Percentiles rank a stretch among this genome's conserved stretches.
phyloP scores from a whole-genome alignment of 1,140 invertebrate genomes.

The Luehdorfia chinensis region DNA sequence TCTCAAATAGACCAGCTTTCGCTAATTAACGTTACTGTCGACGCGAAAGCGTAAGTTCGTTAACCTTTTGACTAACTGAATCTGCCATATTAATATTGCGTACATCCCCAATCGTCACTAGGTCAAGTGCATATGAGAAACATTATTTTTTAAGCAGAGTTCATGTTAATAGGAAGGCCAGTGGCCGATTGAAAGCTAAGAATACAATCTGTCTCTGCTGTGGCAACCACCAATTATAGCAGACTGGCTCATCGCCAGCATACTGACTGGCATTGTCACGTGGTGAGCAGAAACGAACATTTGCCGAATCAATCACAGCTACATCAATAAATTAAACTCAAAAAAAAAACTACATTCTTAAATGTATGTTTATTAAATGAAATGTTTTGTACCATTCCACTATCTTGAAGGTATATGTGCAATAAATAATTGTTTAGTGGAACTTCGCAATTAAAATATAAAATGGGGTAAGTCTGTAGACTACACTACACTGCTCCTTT shows the following conservation, averaged over 20 bases:
- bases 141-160: conserved; percentile 47
- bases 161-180: conserved; percentile 63
- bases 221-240: conserved; percentile 73
- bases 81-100: conserved; percentile 24
- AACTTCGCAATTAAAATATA: too few relatives aligned
- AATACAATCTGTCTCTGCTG: conserved; percentile 64
- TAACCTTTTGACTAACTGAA: conserved; percentile 20
- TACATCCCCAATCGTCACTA: conserved; percentile 44
- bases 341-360: too few relatives aligned
- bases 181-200: conserved; percentile 69
- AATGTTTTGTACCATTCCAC: too few relatives aligned
- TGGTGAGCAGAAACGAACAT: conserved; percentile 56
- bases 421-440: too few relatives aligned
- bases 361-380: too few relatives aligned
- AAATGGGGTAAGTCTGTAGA: too few relatives aligned
- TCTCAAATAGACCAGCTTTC: too few relatives aligned
- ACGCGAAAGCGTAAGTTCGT: too few relatives aligned
- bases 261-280: conserved; percentile 34
- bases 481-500: too few relatives aligned
- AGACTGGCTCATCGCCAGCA: conserved; percentile 64
- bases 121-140: conserved; percentile 63
- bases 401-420: too few relatives aligned
- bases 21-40: too few relatives aligned
- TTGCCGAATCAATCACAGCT: conserved; percentile 60
- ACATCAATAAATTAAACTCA: conserved; percentile 21